phyloP scores from a whole-genome alignment of 2,113 vertebrate species.

The Glaucidium brasilianum region DNA sequence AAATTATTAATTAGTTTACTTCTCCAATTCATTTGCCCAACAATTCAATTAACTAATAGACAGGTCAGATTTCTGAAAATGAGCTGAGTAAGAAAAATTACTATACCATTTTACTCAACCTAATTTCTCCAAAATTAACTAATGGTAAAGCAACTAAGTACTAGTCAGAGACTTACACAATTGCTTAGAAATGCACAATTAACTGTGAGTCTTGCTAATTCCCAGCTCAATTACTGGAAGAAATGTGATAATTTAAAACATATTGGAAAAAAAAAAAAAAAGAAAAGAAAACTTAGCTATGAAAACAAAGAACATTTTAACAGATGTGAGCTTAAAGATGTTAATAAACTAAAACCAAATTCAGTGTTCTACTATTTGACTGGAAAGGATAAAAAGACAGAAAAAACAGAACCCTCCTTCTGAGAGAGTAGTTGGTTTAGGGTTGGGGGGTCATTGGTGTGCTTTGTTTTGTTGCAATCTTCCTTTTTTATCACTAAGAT shows the following conservation, averaged over 20 bases:
- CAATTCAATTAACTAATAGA: background rate
- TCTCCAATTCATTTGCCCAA: background rate
- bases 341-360: background rate
- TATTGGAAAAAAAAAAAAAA: background rate
- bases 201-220: background rate
- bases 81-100: background rate
- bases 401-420: background rate
- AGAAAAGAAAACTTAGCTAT: background rate
- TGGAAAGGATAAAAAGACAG: background rate
- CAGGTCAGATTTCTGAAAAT: background rate
- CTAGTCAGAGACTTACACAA: background rate
- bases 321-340: background rate
- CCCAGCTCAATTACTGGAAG: conserved; percentile 26
- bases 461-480: background rate
- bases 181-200: conserved; percentile 24
- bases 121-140: background rate
- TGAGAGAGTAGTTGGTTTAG: background rate
- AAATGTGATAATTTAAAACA: background rate
- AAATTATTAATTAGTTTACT: background rate
- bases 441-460: fast-evolving
- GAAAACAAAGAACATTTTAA: background rate
- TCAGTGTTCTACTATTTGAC: background rate
- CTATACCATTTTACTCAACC: background rate
- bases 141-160: background rate
- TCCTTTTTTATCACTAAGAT: background rate